Evolutionary conservation across 1,140 invertebrate species (phyloP).

Genomic region (Zaprionus lachaisei): DNA sequence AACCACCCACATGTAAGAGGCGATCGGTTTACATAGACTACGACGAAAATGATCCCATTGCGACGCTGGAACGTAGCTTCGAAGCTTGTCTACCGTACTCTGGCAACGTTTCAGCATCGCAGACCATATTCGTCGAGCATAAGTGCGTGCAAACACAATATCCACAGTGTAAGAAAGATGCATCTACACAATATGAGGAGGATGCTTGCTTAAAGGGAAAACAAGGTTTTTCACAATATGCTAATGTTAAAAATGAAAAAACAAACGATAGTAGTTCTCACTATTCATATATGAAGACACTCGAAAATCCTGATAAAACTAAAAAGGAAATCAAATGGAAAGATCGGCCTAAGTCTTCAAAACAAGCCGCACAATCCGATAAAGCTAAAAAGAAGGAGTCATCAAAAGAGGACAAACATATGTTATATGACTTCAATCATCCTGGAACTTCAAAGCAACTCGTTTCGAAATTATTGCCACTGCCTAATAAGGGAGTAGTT

Average conservation of each 20-base stretch:
- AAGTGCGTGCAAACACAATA: constrained; percentile 9
- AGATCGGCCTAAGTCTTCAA: background rate
- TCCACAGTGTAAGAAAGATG: background rate
- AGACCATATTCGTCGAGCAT: constrained; percentile 24
- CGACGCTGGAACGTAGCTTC: constrained; percentile 13
- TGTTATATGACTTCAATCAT: too few relatives aligned
- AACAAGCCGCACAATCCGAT: background rate
- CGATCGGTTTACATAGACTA: constrained; percentile 14
- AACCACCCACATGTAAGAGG: background rate
- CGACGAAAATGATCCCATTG: constrained; percentile 18
- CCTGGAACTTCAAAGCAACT: too few relatives aligned
- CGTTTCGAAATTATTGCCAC: too few relatives aligned
- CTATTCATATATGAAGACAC: too few relatives aligned
- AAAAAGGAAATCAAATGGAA: too few relatives aligned
- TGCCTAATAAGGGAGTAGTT: background rate
- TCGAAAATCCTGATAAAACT: too few relatives aligned
- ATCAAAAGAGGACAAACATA: too few relatives aligned
- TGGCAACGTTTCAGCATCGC: background rate
- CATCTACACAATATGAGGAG: constrained; percentile 2
- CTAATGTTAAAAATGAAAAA: background rate
- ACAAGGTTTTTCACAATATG: background rate
- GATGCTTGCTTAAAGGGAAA: too few relatives aligned
- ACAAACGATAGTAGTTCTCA: background rate
- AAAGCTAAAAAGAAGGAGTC: too few relatives aligned
- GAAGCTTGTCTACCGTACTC: background rate